Evolutionary conservation across 2,888 invertebrate genomes (phyloP).

Genomic region (Portevinia maculata): DNA sequence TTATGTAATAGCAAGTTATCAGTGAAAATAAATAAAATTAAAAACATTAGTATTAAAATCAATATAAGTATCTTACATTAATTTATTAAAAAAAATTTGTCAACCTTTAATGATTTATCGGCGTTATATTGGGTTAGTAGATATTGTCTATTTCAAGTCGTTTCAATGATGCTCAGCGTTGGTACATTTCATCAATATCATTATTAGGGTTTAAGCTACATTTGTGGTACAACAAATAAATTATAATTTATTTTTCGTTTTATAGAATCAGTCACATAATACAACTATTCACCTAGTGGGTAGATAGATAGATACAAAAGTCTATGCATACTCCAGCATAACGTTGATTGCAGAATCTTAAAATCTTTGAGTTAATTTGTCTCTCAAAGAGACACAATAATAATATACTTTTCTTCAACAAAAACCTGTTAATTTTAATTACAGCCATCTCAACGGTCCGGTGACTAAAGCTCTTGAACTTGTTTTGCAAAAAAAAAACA

Average conservation of each 20-base stretch:
- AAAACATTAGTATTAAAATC: too few species aligned
- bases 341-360: slow-evolving; percentile 62
- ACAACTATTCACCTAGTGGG: neutral
- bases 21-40: too few species aligned
- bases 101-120: too few species aligned
- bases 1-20: too few species aligned
- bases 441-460: slow-evolving; percentile 83
- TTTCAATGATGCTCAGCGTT: too few species aligned
- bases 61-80: too few species aligned
- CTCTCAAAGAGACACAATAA: slow-evolving; percentile 7
- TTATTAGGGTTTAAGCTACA: neutral
- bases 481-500: slow-evolving; percentile 54
- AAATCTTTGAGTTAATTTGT: slow-evolving; percentile 30
- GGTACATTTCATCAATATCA: neutral
- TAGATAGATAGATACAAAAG: neutral
- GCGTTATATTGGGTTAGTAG: too few species aligned
- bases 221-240: neutral
- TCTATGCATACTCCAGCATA: slow-evolving; percentile 3
- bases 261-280: slow-evolving; percentile 27
- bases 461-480: slow-evolving; percentile 81
- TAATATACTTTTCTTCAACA: slow-evolving; percentile 37
- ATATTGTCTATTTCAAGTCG: too few species aligned
- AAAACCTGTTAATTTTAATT: slow-evolving; percentile 75
- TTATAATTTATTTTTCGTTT: neutral
- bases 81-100: too few species aligned